Evolutionary conservation across 2,797 vertebrate species (phyloP).

Genomic region (Streptopelia turtur): DNA sequence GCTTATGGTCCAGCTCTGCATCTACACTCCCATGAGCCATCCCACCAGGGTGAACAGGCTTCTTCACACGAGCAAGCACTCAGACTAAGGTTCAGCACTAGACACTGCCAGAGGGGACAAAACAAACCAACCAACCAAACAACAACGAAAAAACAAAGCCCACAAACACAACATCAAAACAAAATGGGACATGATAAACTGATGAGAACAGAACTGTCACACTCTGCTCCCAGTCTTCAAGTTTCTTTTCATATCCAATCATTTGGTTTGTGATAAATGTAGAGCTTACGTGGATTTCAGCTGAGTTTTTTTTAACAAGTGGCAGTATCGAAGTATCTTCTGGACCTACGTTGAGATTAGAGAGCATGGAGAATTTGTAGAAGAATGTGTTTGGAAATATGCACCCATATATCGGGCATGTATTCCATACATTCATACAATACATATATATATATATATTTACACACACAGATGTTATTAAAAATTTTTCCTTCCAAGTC

Average conservation of each 20-base stretch:
- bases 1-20: not conserved
- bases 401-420: not conserved
- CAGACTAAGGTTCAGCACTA: not conserved
- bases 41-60: not conserved
- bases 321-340: not conserved
- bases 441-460: not conserved
- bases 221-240: not conserved
- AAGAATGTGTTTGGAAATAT: not conserved
- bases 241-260: not conserved
- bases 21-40: not conserved
- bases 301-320: not conserved
- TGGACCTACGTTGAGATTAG: not conserved
- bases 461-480: fast-evolving
- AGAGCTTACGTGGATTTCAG: not conserved
- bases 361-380: not conserved
- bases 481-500: not conserved
- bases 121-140: not conserved
- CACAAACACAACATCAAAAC: not conserved
- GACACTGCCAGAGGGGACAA: not conserved
- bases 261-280: not conserved
- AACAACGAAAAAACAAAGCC: too few species aligned
- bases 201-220: not conserved
- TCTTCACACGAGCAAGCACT: not conserved
- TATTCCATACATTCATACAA: not conserved
- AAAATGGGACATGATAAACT: not conserved